These are phyloP conservation scores for Fundulus diaphanus DNA, from an alignment of 2,797 vertebrate genomes.

Conservation along the genomic window DNA sequence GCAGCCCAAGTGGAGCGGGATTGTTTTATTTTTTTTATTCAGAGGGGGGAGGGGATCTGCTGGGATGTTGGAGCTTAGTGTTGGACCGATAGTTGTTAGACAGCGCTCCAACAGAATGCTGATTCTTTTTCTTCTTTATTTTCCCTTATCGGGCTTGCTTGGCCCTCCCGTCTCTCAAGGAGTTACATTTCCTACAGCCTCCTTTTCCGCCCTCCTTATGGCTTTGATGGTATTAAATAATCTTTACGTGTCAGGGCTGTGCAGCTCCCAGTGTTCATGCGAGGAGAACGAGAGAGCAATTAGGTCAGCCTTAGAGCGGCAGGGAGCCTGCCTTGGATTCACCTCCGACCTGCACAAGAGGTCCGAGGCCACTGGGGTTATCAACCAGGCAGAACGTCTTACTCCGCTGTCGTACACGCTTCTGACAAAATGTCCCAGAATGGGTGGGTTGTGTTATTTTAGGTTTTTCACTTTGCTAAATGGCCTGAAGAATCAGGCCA, in stretches of 20 bases:
- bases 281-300: slow-evolving; percentile 73
- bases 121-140: slow-evolving; percentile 45
- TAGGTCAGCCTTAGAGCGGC: slow-evolving; percentile 79
- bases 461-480: slow-evolving; percentile 72
- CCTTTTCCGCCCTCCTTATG: slow-evolving; percentile 66
- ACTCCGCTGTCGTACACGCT: slow-evolving; percentile 54
- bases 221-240: slow-evolving; percentile 87
- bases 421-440: slow-evolving; percentile 71
- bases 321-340: slow-evolving; percentile 61
- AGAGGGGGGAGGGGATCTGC: slow-evolving; percentile 57
- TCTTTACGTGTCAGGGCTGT: slow-evolving; percentile 81
- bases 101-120: slow-evolving; percentile 60
- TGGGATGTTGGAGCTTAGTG: slow-evolving; percentile 73
- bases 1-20: slow-evolving; percentile 52
- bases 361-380: slow-evolving; percentile 63
- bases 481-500: slow-evolving; percentile 80
- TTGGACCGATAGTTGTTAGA: slow-evolving; percentile 55
- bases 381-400: slow-evolving; percentile 50
- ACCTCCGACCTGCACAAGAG: slow-evolving; percentile 57
- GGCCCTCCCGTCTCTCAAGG: slow-evolving; percentile 32
- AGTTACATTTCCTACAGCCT: slow-evolving; percentile 55
- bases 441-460: slow-evolving; percentile 74
- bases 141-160: slow-evolving; percentile 27
- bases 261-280: slow-evolving; percentile 72
- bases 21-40: slow-evolving; percentile 48